These are phyloP conservation scores for Caenorhabditis latens DNA, from an alignment of 1,140 invertebrate species.

Conservation along the genomic window DNA sequence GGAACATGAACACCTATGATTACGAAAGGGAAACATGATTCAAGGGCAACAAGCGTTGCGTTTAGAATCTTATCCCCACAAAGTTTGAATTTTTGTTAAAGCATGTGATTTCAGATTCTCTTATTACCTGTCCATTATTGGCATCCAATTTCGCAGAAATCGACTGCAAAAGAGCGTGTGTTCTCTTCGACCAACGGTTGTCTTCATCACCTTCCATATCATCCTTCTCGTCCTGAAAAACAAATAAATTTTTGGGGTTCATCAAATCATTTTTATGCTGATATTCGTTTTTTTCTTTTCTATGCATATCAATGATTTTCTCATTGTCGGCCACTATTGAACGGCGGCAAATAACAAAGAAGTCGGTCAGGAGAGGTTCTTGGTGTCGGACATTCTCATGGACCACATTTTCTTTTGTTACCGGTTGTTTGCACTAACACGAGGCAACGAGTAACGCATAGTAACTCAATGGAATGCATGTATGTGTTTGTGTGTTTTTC, in stretches of 20 bases:
- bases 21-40: constrained; percentile 39
- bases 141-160: constrained; percentile 55
- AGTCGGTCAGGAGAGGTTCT: constrained; percentile 19
- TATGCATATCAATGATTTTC: constrained; percentile 53
- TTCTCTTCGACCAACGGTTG: constrained; percentile 66
- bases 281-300: constrained; percentile 56
- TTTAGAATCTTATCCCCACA: too few relatives aligned
- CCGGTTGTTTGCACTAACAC: constrained; percentile 50
- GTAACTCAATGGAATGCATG: constrained; percentile 43
- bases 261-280: not conserved
- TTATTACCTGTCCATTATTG: constrained; percentile 4
- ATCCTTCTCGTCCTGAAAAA: constrained; percentile 61
- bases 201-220: constrained; percentile 63
- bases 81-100: not conserved
- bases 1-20: constrained; percentile 60
- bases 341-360: constrained; percentile 41
- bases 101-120: not conserved
- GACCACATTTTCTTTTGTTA: constrained; percentile 54
- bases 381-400: constrained; percentile 47
- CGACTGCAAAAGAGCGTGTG: constrained; percentile 64
- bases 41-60: constrained; percentile 1
- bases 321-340: constrained; percentile 46
- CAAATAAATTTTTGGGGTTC: not conserved
- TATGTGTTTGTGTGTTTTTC: constrained; percentile 25
- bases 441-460: constrained; percentile 10